Conservation (phyloP, 1,140 invertebrate genomes). For the Brachionus koreanus region DNA sequence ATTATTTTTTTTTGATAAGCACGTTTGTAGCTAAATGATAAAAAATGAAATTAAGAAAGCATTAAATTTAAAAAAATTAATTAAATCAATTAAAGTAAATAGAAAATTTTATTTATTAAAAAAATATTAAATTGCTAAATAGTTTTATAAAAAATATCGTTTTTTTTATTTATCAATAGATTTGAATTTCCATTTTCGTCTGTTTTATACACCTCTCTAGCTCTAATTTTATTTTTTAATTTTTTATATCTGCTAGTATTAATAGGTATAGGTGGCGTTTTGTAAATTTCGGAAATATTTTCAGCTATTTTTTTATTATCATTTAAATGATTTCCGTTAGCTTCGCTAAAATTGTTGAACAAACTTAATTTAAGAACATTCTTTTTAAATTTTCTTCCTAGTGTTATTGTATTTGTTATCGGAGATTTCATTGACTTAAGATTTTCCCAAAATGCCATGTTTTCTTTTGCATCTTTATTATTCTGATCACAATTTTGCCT, state of each 20-base stretch:
- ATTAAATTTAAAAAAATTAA: background rate
- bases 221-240: background rate
- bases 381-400: constrained; percentile 33
- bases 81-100: background rate
- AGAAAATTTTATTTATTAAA: background rate
- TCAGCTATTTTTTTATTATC: background rate
- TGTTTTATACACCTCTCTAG: background rate
- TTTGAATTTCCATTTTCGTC: background rate
- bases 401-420: constrained; percentile 4
- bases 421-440: constrained; percentile 7
- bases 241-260: background rate
- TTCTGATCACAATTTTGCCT: background rate
- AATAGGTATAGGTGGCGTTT: background rate
- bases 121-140: background rate
- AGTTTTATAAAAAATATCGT: constrained; percentile 11
- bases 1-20: no score
- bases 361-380: constrained; percentile 18
- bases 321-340: background rate
- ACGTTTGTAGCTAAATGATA: background rate
- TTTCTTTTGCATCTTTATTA: background rate
- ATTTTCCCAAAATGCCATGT: background rate
- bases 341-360: background rate
- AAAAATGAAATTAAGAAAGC: background rate
- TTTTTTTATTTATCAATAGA: background rate
- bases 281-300: background rate